Base-by-base conservation (phyloP, 2,113 vertebrate species). In the Heterotis niloticus region DNA sequence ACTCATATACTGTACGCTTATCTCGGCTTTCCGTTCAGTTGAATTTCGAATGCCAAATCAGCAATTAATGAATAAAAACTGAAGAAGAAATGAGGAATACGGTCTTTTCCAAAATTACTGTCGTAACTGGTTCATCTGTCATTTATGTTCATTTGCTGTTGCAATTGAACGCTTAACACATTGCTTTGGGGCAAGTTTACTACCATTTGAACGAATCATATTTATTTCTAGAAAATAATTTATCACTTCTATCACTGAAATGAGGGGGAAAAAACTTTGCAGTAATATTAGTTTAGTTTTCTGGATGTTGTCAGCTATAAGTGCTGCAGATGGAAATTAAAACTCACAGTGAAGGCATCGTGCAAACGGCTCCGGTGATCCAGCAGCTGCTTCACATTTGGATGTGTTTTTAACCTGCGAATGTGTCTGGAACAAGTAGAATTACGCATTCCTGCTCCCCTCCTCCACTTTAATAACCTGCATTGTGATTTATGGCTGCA, bases 401-500 rank as follows among this genome's bases (percentile, higher is more conserved):
- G 82, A 84, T 82, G 87, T 89, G 81, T 84, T 85, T 79, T 87
- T 88, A 87, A 89, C 87, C 87, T 87, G 81, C 70, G 81, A 79
- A 73, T 86, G 81, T 85, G 85, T 86, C 89, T 85, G 86, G 86
- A 86, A 84, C 89, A 87, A 86, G 81, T 86, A 83, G 83, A 84
- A 88, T 88, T 90, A 90, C 89, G 87, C 59, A 64, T 79, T 78
- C 69, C 66, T 59, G 51, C 10, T 70, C 23, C 74, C 72, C 81
- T 73, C 57, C 76, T 77, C 28, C 54, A 64, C 80, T 87, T 85
- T 91, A 91, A 91, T 91, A 91, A 91, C 85, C 78, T 88, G 83
- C 81, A 70, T 86, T 91, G 86, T 91, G 86, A 92, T 92, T 94
- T 91, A 90, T 82, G 82, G 81, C 92, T 91, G 82, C 81, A 99